Percentiles rank a stretch among this genome's conserved stretches.
Conservation (phyloP, 2,888 invertebrate species). For the Apamea anceps region DNA sequence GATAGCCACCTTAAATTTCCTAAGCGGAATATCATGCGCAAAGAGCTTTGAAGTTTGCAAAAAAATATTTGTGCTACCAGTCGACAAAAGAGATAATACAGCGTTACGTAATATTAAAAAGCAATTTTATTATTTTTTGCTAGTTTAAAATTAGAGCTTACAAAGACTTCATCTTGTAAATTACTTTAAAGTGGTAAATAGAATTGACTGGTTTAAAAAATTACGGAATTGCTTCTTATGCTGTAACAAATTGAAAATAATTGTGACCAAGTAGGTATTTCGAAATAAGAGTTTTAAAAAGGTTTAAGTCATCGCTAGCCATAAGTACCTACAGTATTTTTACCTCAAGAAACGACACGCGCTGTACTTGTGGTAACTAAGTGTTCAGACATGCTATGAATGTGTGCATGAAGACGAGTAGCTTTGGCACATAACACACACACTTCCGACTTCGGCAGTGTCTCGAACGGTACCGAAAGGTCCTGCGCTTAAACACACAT, state of each 20-base stretch:
- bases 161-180: slow-evolving; percentile 20
- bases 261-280: neutral
- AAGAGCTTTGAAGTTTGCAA: slow-evolving; percentile 42
- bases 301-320: too few species aligned
- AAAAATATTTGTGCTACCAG: slow-evolving; percentile 35
- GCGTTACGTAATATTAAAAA: slow-evolving; percentile 32
- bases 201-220: neutral
- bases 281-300: neutral
- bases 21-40: slow-evolving; percentile 32
- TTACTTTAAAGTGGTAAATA: slow-evolving; percentile 3
- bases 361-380: too few species aligned
- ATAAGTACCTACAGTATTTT: too few species aligned
- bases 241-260: neutral
- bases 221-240: neutral
- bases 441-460: too few species aligned
- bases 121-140: slow-evolving; percentile 28
- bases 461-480: too few species aligned
- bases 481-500: too few species aligned
- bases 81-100: slow-evolving; percentile 38
- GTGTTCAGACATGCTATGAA: too few species aligned
- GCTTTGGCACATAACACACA: too few species aligned
- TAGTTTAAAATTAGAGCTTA: slow-evolving; percentile 5
- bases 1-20: slow-evolving; percentile 4
- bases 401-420: too few species aligned
- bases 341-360: too few species aligned